Conservation (phyloP, 2,797 vertebrate species). For the Sphenopsis melanotis region DNA sequence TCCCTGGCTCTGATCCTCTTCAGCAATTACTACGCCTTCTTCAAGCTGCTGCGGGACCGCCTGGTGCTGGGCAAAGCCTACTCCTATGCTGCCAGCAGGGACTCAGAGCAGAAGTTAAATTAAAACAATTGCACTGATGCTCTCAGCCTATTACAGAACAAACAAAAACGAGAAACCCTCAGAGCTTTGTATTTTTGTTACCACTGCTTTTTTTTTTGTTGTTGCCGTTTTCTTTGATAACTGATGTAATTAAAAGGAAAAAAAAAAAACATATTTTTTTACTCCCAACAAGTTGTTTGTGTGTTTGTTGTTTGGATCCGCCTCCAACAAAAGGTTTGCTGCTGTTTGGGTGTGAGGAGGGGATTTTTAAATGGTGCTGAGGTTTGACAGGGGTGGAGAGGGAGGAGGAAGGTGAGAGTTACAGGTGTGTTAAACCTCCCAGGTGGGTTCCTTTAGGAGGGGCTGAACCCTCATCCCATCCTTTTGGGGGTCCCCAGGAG, state of each 20-base stretch:
- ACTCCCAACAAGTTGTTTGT: constrained; percentile 72
- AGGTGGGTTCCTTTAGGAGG: accelerated
- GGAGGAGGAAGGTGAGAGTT: background rate
- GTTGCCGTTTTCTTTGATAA: constrained; percentile 82
- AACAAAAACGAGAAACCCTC: constrained; percentile 58
- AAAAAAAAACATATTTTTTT: constrained; percentile 91
- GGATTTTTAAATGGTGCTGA: background rate
- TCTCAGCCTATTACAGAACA: background rate
- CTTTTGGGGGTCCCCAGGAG: background rate
- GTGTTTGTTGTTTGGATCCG: background rate
- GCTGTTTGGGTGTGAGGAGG: background rate
- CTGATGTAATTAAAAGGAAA: constrained; percentile 86
- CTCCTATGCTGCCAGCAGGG: constrained; percentile 83
- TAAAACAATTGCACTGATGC: constrained; percentile 55
- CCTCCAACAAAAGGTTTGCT: accelerated
- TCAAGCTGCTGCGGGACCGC: constrained; percentile 96
- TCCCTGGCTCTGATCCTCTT: constrained; percentile 97
- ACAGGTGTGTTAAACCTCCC: background rate
- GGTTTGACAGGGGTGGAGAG: background rate
- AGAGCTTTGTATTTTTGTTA: constrained; percentile 98
- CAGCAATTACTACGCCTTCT: constrained; percentile 99
- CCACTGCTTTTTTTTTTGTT: constrained; percentile 74
- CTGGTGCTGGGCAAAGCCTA: constrained; percentile 97
- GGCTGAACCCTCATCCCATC: accelerated
- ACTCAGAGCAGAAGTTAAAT: constrained; percentile 88